Evolutionary conservation across 2,113 vertebrate species (phyloP).

Genomic region (Limnothrissa miodon): DNA sequence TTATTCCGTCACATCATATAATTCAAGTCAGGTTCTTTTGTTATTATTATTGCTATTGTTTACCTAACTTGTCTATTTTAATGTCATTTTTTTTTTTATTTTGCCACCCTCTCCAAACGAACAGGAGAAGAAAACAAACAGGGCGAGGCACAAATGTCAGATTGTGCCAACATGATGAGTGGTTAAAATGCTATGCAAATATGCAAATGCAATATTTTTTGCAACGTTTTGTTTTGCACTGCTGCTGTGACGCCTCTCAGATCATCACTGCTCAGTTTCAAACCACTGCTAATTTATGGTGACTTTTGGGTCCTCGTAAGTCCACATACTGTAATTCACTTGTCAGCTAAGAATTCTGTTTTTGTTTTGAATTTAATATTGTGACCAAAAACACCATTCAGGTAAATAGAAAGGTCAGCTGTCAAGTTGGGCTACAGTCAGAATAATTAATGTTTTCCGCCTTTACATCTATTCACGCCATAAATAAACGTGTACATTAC

Average conservation of each 20-base stretch:
- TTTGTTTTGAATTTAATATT: background rate
- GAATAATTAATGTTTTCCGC: background rate
- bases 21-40: background rate
- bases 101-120: background rate
- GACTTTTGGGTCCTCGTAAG: background rate
- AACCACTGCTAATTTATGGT: background rate
- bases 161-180: background rate
- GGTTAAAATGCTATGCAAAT: background rate
- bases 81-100: background rate
- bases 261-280: background rate
- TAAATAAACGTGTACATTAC: background rate
- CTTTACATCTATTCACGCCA: background rate
- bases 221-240: background rate
- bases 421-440: background rate
- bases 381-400: background rate
- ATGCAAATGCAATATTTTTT: background rate
- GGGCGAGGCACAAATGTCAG: background rate
- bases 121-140: background rate
- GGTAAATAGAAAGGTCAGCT: slow-evolving; percentile 8
- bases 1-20: background rate
- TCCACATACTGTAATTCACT: background rate
- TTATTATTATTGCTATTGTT: background rate
- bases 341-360: background rate
- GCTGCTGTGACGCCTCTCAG: background rate
- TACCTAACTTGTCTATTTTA: background rate